Base-by-base conservation (phyloP, 92 coral and sea anemone species). In the Actinostola sp. region DNA sequence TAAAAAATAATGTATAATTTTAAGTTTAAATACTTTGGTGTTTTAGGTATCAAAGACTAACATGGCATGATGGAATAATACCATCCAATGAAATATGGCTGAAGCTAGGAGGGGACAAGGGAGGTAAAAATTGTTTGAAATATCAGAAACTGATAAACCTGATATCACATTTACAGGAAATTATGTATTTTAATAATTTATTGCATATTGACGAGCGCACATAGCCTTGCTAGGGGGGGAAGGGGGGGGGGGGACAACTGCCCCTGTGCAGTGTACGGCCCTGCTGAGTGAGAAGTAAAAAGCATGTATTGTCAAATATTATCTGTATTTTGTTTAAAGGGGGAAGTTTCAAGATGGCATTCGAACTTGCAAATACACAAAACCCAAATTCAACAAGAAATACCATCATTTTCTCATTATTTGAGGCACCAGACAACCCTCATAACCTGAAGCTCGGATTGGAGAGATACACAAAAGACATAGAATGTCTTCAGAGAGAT, bases 291-390 rank as follows among this genome's bases (percentile, higher is more conserved):
- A n/a, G n/a, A n/a, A n/a, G n/a, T n/a, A n/a, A n/a, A n/a, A n/a
- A n/a, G n/a, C n/a, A n/a, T n/a, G n/a, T n/a, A n/a, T n/a, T n/a
- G n/a, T n/a, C n/a, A n/a, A n/a, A n/a, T n/a, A n/a, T n/a, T n/a
- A n/a, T n/a, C n/a, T n/a, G n/a, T n/a, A n/a, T n/a, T n/a, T n/a
- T n/a, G n/a, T n/a, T n/a, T n/a, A 63, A 63, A 28, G 75, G 68
- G 28, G 81, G 81, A 29, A 39, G 46, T 6, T 75, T 75, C 43
- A 75, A 75, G 51, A 75, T 75, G 81, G 72, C 72, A 31, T 63
- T 75, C 68, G 61, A 75, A 48, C 28, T 75, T 35, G 82, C 82
- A 16, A 76, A 76, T 34, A 21, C 52, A 16, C 62, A 52, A 26
- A 52, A 53, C 44, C 82, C 82, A 49, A 76, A 76, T 65, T 50